Conservation (phyloP, 1,140 invertebrate genomes). For the Neodiprion pinetum region DNA sequence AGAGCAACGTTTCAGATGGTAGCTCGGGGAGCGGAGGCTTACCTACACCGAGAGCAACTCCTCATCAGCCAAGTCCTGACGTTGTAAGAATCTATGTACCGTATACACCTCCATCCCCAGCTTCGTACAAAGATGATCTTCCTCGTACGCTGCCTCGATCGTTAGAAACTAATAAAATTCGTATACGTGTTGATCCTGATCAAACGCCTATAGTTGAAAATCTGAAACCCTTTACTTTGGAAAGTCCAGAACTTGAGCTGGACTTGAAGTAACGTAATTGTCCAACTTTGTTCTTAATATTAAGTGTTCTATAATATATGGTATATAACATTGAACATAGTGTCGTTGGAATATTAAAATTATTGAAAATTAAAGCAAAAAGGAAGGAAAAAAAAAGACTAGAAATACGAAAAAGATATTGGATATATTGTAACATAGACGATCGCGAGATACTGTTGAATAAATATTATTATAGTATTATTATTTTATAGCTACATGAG, state of each 20-base stretch:
- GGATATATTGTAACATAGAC: conserved; percentile 22
- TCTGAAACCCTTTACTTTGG: conserved; percentile 66
- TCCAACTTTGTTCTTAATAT: conserved; percentile 17
- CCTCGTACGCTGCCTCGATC: conserved; percentile 57
- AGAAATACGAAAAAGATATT: neutral
- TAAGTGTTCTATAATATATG: neutral
- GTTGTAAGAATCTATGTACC: conserved; percentile 80
- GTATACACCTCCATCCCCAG: conserved; percentile 65
- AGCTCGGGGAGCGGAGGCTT: conserved; percentile 69
- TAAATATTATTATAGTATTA: neutral
- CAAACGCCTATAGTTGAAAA: conserved; percentile 75
- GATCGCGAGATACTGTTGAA: conserved; percentile 11
- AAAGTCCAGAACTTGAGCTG: conserved; percentile 62
- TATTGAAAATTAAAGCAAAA: neutral
- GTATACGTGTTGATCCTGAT: conserved; percentile 72
- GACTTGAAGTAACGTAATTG: conserved; percentile 54
- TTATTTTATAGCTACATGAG: neutral
- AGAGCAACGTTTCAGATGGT: conserved; percentile 74
- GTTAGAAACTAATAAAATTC: conserved; percentile 68
- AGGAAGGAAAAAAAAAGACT: conserved; percentile 6
- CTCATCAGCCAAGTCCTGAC: conserved; percentile 70
- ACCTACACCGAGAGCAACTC: conserved; percentile 70
- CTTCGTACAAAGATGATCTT: conserved; percentile 65
- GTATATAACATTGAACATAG: neutral
- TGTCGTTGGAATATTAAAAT: neutral